Percentiles rank a stretch among this genome's conserved stretches.
Conservation (phyloP, 1,140 invertebrate species). For the Drosophila ananassae region DNA sequence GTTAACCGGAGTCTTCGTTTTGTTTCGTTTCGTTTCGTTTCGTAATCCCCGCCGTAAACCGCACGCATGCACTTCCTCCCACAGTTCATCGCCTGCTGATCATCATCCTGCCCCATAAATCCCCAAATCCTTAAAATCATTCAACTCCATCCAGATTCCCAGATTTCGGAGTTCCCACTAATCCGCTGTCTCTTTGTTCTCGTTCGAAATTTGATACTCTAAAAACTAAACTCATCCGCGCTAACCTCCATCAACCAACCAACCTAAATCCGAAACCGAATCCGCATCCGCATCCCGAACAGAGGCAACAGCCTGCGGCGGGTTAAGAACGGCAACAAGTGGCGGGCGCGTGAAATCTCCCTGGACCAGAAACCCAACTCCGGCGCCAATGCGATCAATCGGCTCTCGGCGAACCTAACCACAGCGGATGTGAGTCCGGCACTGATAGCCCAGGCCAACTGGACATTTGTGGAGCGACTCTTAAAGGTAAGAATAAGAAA, state of each 20-base stretch:
- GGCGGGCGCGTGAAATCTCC: conserved; percentile 86
- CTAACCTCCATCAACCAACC: conserved; percentile 57
- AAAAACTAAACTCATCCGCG: conserved; percentile 65
- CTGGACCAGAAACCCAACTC: conserved; percentile 84
- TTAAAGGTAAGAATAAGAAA: conserved; percentile 89
- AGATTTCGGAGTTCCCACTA: conserved; percentile 46
- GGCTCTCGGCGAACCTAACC: conserved; percentile 78
- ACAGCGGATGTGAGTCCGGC: conserved; percentile 84
- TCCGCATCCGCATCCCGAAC: conserved; percentile 36
- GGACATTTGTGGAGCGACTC: conserved; percentile 98
- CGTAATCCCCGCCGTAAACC: conserved; percentile 16
- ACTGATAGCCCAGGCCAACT: conserved; percentile 98
- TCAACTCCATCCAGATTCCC: neutral
- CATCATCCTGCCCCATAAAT: conserved; percentile 11
- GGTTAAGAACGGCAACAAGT: conserved; percentile 86
- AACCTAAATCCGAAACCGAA: conserved; percentile 24
- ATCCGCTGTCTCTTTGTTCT: conserved; percentile 61
- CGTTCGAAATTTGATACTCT: conserved; percentile 55
- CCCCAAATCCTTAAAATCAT: neutral
- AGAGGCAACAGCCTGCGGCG: conserved; percentile 87
- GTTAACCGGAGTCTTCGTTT: conserved; percentile 62
- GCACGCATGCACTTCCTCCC: conserved; percentile 48
- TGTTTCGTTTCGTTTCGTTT: conserved; percentile 51
- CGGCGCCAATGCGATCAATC: conserved; percentile 66
- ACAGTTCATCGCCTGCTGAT: conserved; percentile 34